Evolutionary conservation across 2,888 invertebrate species (phyloP), one percentile per base, ranked within the genome.

Genomic region (Caenorhabditis imperialis): DNA sequence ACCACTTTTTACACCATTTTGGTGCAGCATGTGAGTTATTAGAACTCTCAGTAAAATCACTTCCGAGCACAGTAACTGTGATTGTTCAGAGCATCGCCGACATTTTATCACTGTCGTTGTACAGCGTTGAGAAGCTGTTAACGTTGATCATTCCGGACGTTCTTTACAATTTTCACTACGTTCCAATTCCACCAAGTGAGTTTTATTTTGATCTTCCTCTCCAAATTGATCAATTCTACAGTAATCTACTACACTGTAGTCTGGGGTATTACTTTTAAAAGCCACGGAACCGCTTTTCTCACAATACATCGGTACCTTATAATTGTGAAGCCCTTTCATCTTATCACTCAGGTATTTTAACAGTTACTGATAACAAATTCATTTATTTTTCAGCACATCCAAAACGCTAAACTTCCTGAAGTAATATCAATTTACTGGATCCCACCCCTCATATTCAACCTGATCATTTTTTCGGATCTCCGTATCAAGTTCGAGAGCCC

Each of bases 1-100:
- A 58, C 58, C 3, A 58, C 58, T 1, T 58, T 58, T n/a, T 58
- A 58, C 38, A 58, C 58, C 7, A 33, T 58, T 6, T 27, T 58
- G 23, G 25, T 58, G 30, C 58, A 58, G 44, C 58, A 58, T 48
- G 58, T 57, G 35, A 44, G 42, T 14, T 5, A n/a, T 1, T 18
- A 27, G 8, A 33, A 20, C 50, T 10, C 18, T 30, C 30, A 30
- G 7, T 7, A 30, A 30, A 30, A 30, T 6, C 6, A 10, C 30
- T 30, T 7, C 10, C 6, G 30, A 30, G 30, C 30, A 10, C 30
- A 30, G 6, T 30, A 30, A 30, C 6, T 30, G 6, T 30, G 30
- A 30, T 7, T 30, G 6, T 30, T 30, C 30, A 30, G 30, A 30
- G 30, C 30, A 30, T 30, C 10, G 30, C 30, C 30, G 30, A 30